A percentile compares a stretch with the other conserved stretches of the same genome.
Evolutionary conservation across 2,888 invertebrate genomes (phyloP).

Genomic region (Parthenolecanium corni): DNA sequence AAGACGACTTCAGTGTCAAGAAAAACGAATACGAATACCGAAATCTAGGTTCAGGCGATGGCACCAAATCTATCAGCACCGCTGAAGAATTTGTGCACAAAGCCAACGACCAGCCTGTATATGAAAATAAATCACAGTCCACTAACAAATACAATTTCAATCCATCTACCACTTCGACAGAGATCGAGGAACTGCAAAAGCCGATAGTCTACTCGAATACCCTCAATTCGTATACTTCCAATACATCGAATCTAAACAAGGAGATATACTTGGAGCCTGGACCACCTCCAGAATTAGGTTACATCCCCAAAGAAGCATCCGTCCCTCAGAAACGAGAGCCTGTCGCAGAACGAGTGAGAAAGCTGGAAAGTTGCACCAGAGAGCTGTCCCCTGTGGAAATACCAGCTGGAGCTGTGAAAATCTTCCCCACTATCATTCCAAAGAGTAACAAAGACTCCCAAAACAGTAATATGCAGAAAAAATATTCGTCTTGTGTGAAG

Average conservation of each 20-base stretch:
- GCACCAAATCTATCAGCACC: not conserved
- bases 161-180: not conserved
- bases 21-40: conserved; percentile 9
- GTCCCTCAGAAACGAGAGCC: conserved; percentile 42
- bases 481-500: conserved; percentile 21
- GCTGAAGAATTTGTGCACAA: not conserved
- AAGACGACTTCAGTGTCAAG: conserved; percentile 9
- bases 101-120: not conserved
- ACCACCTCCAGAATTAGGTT: conserved; percentile 59
- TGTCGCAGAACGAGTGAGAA: conserved; percentile 48
- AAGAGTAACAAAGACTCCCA: conserved; percentile 9
- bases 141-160: not conserved
- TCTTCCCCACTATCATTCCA: conserved; percentile 38
- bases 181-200: not conserved
- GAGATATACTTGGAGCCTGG: conserved; percentile 46
- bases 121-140: not conserved
- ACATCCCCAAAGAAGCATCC: conserved; percentile 44
- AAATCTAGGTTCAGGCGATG: not conserved
- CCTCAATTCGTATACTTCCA: not conserved
- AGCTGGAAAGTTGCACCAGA: conserved; percentile 48
- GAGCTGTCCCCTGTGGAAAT: conserved; percentile 43
- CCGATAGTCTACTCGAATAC: not conserved
- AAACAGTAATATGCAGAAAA: not conserved
- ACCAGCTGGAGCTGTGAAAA: conserved; percentile 48
- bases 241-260: not conserved